Evolutionary conservation across 2,888 invertebrate species (phyloP).

Genomic region (Rotaria magnacalcarata): DNA sequence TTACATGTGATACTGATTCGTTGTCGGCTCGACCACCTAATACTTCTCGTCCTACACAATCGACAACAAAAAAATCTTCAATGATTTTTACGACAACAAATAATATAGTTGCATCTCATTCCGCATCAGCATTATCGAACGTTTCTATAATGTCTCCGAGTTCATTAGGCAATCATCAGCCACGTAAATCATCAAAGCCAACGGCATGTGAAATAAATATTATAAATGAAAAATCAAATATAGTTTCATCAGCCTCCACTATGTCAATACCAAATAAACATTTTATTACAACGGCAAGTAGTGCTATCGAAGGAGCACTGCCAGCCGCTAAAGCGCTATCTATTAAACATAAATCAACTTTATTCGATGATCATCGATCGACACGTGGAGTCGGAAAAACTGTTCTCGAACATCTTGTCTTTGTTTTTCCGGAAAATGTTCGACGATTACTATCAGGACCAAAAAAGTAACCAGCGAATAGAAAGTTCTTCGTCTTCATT

Average conservation of each 20-base stretch:
- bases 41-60: background rate
- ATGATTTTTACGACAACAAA: background rate
- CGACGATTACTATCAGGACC: background rate
- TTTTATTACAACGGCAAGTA: background rate
- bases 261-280: constrained; percentile 2
- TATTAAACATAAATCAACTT: constrained; percentile 21
- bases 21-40: background rate
- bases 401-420: constrained; percentile 31
- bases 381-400: background rate
- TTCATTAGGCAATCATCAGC: background rate
- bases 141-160: background rate
- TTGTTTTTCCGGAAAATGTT: constrained; percentile 36
- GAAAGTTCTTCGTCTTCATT: background rate
- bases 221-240: background rate
- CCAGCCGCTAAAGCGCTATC: background rate
- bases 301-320: background rate
- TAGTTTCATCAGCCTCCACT: background rate
- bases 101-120: background rate
- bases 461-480: constrained; percentile 10
- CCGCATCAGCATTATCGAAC: background rate
- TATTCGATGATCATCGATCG: constrained; percentile 31
- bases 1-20: constrained; percentile 32
- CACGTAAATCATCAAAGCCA: background rate
- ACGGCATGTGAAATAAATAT: constrained; percentile 6
- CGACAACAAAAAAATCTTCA: background rate